These are phyloP conservation scores for Copsychus sechellarum DNA, from an alignment of 2,113 vertebrate genomes.

Conservation along the genomic window DNA sequence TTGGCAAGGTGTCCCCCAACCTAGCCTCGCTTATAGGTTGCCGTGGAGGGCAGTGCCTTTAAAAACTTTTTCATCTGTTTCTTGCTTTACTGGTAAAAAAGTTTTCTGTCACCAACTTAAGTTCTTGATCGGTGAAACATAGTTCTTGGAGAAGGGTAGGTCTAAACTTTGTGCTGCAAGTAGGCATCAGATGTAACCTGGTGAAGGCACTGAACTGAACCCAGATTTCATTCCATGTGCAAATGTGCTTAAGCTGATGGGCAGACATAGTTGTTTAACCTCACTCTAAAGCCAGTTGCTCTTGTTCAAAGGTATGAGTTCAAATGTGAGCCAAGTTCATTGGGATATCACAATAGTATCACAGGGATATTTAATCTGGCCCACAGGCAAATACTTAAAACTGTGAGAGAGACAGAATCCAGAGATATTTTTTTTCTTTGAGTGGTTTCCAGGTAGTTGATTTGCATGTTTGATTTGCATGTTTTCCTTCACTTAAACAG, in stretches of 20 bases:
- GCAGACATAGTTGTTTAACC: not conserved
- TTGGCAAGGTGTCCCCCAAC: not conserved
- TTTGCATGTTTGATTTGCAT: not conserved
- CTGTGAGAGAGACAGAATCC: not conserved
- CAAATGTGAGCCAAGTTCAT: not conserved
- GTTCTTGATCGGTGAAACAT: not conserved
- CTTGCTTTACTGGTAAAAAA: not conserved
- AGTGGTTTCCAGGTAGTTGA: not conserved
- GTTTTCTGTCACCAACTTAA: not conserved
- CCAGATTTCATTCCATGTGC: not conserved
- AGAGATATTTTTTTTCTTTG: not conserved
- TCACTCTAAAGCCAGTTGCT: not conserved
- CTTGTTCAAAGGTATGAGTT: not conserved
- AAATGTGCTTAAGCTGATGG: not conserved
- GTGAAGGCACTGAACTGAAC: not conserved
- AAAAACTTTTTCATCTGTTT: not conserved
- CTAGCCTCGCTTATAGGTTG: fast-evolving
- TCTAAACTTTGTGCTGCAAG: not conserved
- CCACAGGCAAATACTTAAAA: not conserved
- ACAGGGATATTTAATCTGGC: not conserved
- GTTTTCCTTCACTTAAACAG: not conserved
- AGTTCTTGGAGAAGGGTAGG: not conserved
- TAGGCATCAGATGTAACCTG: not conserved
- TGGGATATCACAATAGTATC: not conserved
- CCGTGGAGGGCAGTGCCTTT: not conserved